These are phyloP conservation scores for Zygothrica quintamaculata DNA, from an alignment of 2,888 invertebrate species.

Conservation along the genomic window DNA sequence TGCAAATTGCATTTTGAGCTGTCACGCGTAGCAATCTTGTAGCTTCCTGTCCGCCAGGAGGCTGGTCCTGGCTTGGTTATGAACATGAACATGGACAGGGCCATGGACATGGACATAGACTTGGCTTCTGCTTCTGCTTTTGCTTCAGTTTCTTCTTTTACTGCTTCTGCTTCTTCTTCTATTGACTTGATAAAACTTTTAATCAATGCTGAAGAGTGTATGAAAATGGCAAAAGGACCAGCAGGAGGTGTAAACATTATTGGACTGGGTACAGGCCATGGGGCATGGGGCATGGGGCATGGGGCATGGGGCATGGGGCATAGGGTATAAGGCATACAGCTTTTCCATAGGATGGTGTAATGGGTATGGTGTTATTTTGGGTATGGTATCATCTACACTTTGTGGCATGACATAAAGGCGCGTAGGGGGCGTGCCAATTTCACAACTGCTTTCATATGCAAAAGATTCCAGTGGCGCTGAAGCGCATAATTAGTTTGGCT, in stretches of 20 bases:
- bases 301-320: slow-evolving; percentile 7
- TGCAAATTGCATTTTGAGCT: slow-evolving; percentile 74
- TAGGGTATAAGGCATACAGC: no score
- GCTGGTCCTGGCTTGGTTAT: background rate
- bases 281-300: no score
- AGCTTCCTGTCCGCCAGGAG: slow-evolving; percentile 29
- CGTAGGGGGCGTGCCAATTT: slow-evolving; percentile 53
- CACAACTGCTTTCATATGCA: slow-evolving; percentile 75
- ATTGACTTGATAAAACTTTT: slow-evolving; percentile 73
- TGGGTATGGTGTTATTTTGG: no score
- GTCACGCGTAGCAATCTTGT: slow-evolving; percentile 49
- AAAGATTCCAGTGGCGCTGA: slow-evolving; percentile 66
- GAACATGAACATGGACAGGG: background rate
- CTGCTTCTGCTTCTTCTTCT: no score
- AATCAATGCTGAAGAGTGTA: slow-evolving; percentile 60
- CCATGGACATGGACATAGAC: slow-evolving; percentile 5
- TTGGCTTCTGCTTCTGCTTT: no score
- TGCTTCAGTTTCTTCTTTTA: no score
- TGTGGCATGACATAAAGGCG: slow-evolving; percentile 16
- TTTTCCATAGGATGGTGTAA: no score
- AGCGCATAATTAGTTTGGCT: slow-evolving; percentile 72
- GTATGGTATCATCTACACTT: no score
- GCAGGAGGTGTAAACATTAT: slow-evolving; percentile 9
- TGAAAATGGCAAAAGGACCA: slow-evolving; percentile 3
- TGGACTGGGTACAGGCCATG: no score